Evolutionary conservation across 2,113 vertebrate species (phyloP).

Genomic region (Caranx melampygus): DNA sequence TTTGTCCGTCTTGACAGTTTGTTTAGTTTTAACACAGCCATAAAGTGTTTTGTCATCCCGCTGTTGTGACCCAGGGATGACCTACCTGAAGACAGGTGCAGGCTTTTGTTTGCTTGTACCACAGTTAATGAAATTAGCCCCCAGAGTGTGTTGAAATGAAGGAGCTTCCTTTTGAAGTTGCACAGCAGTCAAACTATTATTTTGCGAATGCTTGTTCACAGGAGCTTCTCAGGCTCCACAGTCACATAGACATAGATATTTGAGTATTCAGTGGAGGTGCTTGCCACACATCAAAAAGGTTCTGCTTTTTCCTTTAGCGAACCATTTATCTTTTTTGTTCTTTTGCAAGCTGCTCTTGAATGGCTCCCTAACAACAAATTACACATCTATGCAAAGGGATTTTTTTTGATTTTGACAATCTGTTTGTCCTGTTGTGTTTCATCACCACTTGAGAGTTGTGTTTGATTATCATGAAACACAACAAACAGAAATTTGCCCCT

Average conservation of each 20-base stretch:
- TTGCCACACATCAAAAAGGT: neutral
- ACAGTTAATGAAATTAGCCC: constrained; percentile 2
- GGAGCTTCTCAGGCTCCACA: neutral
- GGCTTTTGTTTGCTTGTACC: neutral
- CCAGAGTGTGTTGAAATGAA: neutral
- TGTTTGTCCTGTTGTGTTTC: too few species aligned
- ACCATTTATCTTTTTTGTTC: neutral
- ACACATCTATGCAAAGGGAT: too few species aligned
- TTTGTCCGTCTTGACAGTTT: too few species aligned
- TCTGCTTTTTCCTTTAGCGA: neutral
- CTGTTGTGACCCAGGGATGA: too few species aligned
- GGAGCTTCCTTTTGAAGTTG: neutral
- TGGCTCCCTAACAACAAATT: too few species aligned
- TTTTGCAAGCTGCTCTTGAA: too few species aligned
- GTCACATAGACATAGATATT: neutral
- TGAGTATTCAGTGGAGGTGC: neutral
- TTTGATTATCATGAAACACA: neutral
- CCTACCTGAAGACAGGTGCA: too few species aligned
- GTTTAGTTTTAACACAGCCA: too few species aligned
- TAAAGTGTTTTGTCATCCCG: too few species aligned
- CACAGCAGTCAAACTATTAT: neutral
- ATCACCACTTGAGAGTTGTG: too few species aligned
- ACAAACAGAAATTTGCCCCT: neutral
- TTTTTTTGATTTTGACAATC: too few species aligned
- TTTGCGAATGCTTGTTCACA: neutral